Conservation (phyloP, 2,888 invertebrate genomes). For the Sinotaia quadrata region DNA sequence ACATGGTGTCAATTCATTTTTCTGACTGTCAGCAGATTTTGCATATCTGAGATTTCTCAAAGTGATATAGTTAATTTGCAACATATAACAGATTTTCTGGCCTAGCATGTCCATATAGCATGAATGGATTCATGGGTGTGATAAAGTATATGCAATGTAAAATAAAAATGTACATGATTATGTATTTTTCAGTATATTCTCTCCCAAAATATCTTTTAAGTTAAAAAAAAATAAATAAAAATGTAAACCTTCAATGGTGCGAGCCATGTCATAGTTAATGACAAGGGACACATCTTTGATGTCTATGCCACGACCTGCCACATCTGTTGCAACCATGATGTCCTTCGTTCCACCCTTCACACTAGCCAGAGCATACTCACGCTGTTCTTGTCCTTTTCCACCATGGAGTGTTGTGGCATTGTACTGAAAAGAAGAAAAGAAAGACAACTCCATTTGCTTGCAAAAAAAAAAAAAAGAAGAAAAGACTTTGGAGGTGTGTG, state of each 20-base stretch:
- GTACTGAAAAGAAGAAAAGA: constrained; percentile 75
- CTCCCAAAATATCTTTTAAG: neutral
- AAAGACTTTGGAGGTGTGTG: neutral
- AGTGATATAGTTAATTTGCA: too few species aligned
- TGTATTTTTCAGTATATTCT: neutral
- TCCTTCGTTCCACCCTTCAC: constrained; percentile 97
- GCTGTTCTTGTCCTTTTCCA: constrained; percentile 99
- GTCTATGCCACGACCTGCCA: constrained; percentile 99
- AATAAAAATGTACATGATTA: too few species aligned
- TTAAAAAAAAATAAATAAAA: neutral
- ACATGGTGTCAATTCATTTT: too few species aligned
- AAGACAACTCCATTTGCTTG: neutral
- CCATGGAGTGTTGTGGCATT: constrained; percentile 98
- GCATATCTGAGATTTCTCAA: too few species aligned
- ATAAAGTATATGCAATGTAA: too few species aligned
- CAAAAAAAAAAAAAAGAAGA: neutral
- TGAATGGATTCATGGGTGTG: too few species aligned
- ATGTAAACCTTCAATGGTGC: constrained; percentile 84
- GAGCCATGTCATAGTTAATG: constrained; percentile 99
- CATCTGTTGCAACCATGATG: constrained; percentile 98
- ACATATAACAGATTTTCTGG: too few species aligned
- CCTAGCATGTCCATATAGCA: too few species aligned
- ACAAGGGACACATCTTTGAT: constrained; percentile 99
- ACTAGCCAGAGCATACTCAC: constrained; percentile 97
- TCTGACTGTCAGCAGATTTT: too few species aligned